Evolutionary conservation across 1,140 invertebrate genomes (phyloP).

Genomic region (Paracyclopina nana): DNA sequence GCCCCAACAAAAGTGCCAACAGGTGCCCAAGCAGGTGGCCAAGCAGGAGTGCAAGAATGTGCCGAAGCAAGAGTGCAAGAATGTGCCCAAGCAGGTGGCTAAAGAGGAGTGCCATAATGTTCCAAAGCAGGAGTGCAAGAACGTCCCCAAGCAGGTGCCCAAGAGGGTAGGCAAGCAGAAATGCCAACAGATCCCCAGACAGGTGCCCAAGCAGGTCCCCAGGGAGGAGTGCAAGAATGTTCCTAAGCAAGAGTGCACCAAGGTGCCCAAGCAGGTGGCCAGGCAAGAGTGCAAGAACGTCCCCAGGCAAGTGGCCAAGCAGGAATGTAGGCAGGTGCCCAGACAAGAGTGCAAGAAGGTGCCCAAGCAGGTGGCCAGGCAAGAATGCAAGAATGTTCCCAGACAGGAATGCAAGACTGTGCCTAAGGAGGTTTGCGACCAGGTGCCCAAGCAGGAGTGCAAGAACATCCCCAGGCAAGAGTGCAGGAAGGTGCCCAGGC

Average conservation of each 20-base stretch:
- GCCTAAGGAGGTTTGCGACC: not conserved
- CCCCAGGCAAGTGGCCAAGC: not conserved
- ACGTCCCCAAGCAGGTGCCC: constrained; percentile 15
- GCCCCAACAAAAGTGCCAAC: constrained; percentile 7
- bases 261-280: constrained; percentile 11
- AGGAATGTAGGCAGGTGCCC: constrained; percentile 11
- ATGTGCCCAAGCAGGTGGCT: constrained; percentile 16
- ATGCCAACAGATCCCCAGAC: constrained; percentile 12
- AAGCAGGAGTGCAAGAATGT: constrained; percentile 16
- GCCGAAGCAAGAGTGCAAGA: constrained; percentile 14
- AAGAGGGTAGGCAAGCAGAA: constrained; percentile 9
- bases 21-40: constrained; percentile 13
- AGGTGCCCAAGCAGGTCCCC: constrained; percentile 2
- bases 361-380: constrained; percentile 4
- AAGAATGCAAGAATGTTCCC: constrained; percentile 8
- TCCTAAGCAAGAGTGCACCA: constrained; percentile 3
- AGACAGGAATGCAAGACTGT: constrained; percentile 13
- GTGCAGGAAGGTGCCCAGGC: constrained; percentile 14
- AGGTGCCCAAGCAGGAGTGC: constrained; percentile 15
- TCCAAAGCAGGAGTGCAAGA: constrained; percentile 11
- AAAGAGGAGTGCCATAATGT: constrained; percentile 14
- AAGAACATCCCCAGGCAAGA: constrained; percentile 11
- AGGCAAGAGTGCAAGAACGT: constrained; percentile 7
- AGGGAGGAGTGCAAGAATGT: constrained; percentile 9
- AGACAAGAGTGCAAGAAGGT: constrained; percentile 10